Evolutionary conservation across 1,140 invertebrate species (phyloP), one percentile per base, ranked within the genome.

Genomic region (Drosophila kepulauana): DNA sequence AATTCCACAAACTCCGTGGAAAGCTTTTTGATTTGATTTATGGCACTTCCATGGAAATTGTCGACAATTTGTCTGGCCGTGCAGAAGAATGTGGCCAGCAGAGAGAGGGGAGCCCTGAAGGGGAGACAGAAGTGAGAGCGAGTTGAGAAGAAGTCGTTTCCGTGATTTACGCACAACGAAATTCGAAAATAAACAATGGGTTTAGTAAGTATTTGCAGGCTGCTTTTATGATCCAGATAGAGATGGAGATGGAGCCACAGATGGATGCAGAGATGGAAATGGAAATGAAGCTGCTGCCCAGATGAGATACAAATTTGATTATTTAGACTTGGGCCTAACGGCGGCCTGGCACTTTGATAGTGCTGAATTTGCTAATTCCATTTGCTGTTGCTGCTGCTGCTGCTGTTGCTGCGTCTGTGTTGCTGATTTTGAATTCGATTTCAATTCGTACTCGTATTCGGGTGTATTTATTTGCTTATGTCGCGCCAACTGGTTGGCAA

Each of bases 51-150:
- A 78, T 64, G 75, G 88, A 91, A 91, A 91, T 88, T 82, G 88
- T 91, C 88, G 88, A 91, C 88, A 85, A 85, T 81, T 85, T 91
- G 88, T 91, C 88, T 91, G 84, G 89, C 76, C 70, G 49, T 52
- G 71, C 79, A 82, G 62, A 59, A 59, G 54, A 76, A 64, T 48
- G 48, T 52, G 51, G 54, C 51, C 30, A 38, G 6, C 10, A 38
- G 8, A 11, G 35, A 49, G 51, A n/a, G 10, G 13, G 43, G 1
- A 5, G 20, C 13, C 2, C 28, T 3, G 1, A 28, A 43, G 41
- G 8, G 35, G 20, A 49, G 11, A 5, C 5, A 28, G 6, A 7
- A 49, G 16, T 1, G 46, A 20, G 16, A 49, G 57, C 67, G 80
- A 82, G 75, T 82, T 78, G 80, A 71, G 45, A 69, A 77, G 82